Evolutionary conservation across 2,888 invertebrate genomes (phyloP).

Genomic region (Cataglyphis altisquamis): DNA sequence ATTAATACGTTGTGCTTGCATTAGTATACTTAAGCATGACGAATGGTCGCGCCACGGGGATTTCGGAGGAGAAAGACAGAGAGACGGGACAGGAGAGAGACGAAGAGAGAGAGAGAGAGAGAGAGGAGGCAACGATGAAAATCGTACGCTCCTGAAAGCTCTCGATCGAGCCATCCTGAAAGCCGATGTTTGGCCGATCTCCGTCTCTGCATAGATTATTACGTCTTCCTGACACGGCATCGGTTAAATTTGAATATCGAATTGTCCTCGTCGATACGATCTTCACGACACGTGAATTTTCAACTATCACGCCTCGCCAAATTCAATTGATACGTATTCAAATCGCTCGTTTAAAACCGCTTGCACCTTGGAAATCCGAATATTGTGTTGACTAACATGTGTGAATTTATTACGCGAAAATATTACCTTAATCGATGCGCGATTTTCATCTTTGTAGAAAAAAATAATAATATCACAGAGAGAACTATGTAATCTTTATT

Average conservation of each 20-base stretch:
- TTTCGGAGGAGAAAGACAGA: constrained; percentile 64
- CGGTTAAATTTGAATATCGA: constrained; percentile 44
- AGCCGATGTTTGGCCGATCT: constrained; percentile 31
- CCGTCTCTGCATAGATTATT: constrained; percentile 50
- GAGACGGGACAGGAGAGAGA: neutral
- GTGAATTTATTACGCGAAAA: constrained; percentile 27
- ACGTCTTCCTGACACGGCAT: constrained; percentile 44
- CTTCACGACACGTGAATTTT: constrained; percentile 43
- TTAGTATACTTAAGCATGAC: constrained; percentile 85
- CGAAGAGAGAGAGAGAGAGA: constrained; percentile 5
- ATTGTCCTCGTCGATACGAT: constrained; percentile 12
- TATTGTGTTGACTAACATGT: constrained; percentile 10
- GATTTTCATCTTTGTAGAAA: neutral
- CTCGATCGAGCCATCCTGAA: constrained; percentile 30
- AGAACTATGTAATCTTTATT: constrained; percentile 10
- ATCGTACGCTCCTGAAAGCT: constrained; percentile 67
- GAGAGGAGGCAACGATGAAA: constrained; percentile 60
- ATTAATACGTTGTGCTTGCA: constrained; percentile 86
- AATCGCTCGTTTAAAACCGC: constrained; percentile 12
- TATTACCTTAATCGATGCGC: neutral
- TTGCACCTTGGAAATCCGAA: neutral
- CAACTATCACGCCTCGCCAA: neutral
- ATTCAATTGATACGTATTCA: constrained; percentile 49
- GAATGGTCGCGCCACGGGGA: constrained; percentile 83
- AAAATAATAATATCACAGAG: neutral